phyloP scores from a whole-genome alignment of 2,888 invertebrate genomes.

The Cinara cedri region DNA sequence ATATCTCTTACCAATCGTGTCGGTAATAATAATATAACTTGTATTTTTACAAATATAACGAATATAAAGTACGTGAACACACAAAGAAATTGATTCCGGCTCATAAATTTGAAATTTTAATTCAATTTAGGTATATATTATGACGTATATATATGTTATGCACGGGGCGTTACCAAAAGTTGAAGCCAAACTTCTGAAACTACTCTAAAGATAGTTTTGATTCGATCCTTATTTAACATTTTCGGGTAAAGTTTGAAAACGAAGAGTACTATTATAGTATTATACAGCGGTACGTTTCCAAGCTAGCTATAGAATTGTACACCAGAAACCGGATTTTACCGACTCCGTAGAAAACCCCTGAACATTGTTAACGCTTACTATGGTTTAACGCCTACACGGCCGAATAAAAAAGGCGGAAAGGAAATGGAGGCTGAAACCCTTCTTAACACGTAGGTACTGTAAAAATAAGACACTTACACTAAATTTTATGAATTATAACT shows the following conservation, averaged over 20 bases:
- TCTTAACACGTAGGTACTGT: too few relatives aligned
- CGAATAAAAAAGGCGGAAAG: too few relatives aligned
- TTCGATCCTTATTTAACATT: constrained; percentile 42
- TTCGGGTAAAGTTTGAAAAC: constrained; percentile 12
- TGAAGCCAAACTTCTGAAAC: constrained; percentile 24
- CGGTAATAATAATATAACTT: too few relatives aligned
- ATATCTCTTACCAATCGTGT: too few relatives aligned
- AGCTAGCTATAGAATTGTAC: not conserved
- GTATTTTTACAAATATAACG: too few relatives aligned
- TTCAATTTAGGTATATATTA: not conserved
- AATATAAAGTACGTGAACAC: too few relatives aligned
- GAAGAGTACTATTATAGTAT: constrained; percentile 13
- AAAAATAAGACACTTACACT: too few relatives aligned
- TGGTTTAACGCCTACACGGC: too few relatives aligned
- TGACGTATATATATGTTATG: not conserved
- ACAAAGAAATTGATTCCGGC: not conserved
- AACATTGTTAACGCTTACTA: constrained; percentile 22
- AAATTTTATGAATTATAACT: too few relatives aligned
- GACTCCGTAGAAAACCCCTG: not conserved
- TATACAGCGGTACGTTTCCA: not conserved
- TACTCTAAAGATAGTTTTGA: constrained; percentile 16
- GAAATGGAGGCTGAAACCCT: too few relatives aligned
- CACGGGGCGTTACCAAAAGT: constrained; percentile 10
- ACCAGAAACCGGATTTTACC: constrained; percentile 22
- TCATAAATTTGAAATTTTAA: not conserved